Conservation (phyloP, 2,888 invertebrate species). For the Tryphoninae sp. region DNA sequence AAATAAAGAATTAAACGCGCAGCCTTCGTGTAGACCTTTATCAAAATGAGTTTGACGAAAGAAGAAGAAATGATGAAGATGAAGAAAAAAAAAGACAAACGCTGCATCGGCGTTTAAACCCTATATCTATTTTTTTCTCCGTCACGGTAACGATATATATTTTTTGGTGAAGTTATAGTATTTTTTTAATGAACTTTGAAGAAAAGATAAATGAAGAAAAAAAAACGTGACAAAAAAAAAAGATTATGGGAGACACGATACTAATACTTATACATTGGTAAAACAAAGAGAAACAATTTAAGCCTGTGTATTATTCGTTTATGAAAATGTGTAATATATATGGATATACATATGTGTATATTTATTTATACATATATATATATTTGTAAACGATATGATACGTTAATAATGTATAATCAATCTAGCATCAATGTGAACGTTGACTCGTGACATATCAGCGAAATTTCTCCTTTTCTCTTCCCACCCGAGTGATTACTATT, state of each 20-base stretch:
- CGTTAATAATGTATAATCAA: conserved; percentile 42
- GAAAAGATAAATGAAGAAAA: not conserved
- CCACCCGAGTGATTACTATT: not conserved
- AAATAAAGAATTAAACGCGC: conserved; percentile 39
- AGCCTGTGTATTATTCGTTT: conserved; percentile 51
- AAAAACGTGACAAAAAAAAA: not conserved
- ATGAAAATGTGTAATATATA: conserved; percentile 53
- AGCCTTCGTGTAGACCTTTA: conserved; percentile 58
- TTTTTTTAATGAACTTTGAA: conserved; percentile 55
- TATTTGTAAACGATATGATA: conserved; percentile 17
- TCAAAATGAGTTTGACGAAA: conserved; percentile 33
- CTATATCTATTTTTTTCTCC: conserved; percentile 31
- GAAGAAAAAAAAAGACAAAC: conserved; percentile 6
- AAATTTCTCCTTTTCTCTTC: not conserved
- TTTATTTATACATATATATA: conserved; percentile 23
- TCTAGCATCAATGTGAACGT: conserved; percentile 54
- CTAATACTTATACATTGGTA: conserved; percentile 19
- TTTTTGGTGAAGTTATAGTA: conserved; percentile 55
- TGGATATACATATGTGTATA: conserved; percentile 45
- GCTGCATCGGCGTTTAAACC: no score
- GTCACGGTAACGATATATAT: conserved; percentile 50
- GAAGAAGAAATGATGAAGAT: not conserved
- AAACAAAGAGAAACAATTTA: conserved; percentile 3
- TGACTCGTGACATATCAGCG: conserved; percentile 66
- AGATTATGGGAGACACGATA: conserved; percentile 28